Evolutionary conservation across 2,797 vertebrate species (phyloP), one percentile per base, ranked within the genome.

Genomic region (Etheostoma perlongum): DNA sequence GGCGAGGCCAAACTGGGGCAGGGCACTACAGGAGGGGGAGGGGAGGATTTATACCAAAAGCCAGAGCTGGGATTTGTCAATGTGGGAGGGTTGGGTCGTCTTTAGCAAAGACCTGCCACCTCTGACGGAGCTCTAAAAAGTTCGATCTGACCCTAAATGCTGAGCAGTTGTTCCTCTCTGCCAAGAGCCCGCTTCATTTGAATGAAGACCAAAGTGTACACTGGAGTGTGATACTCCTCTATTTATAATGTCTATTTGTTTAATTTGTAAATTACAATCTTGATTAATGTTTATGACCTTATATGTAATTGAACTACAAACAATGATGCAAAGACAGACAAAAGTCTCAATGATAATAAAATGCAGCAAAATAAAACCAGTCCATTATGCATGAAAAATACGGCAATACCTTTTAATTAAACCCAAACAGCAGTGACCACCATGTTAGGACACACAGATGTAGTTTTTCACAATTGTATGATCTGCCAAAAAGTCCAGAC

Each of bases 401-500:
- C 14, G 63, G 40, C 83, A 46, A 30, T 33, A 78, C 53, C 51
- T 88, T 76, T 89, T 80, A 90, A 90, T 92, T 90, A 91, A 81
- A 85, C 36, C 78, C 61, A 14, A 54, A 60, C 55, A 72, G 82
- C 70, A 74, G 82, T 69, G 85, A 72, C 27, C 48, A 36, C 59
- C 54, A 47, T 76, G 72, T 86, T 42, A 76, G 40, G 53, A 84
- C 85, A 81, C 83, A 79, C 19, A 64, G 72, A 88, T 84, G 87
- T 69, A 88, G 89, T 94, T 93, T 93, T 93, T 94, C 91, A 92
- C 88, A 89, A 93, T 81, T 91, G 91, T 87, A 90, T 90, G 78
- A 92, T 93, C 87, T 93, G 91, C 90, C 92, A 94, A 89, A 91
- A 91, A 93, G 86, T 89, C 89, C 84, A 85, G 70, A 88, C 86